A percentile compares a stretch with the other conserved stretches of the same genome.
Conservation (phyloP, 2,797 vertebrate species). For the Paratrypauchen microcephalus region DNA sequence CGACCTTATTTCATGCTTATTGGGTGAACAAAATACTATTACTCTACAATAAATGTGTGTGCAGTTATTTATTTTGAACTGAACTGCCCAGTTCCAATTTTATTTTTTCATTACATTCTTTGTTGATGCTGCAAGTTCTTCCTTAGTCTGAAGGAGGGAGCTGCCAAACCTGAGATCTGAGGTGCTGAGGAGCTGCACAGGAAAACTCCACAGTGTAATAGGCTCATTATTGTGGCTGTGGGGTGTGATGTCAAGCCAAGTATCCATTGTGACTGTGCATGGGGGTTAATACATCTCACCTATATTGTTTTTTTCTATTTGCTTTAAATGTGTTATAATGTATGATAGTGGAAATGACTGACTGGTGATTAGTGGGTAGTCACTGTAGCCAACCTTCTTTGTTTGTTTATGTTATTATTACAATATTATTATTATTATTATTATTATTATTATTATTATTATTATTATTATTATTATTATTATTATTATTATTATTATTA, state of each 20-base stretch:
- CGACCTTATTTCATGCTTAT: not conserved
- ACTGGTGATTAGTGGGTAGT: not conserved
- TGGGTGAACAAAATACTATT: not conserved
- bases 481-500: not conserved
- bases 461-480: not conserved
- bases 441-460: too few relatives aligned
- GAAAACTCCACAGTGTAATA: slow-evolving; percentile 39
- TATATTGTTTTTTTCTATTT: not conserved
- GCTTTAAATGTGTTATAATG: not conserved
- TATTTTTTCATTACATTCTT: slow-evolving; percentile 33
- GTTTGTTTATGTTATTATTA: not conserved
- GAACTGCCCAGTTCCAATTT: slow-evolving; percentile 15
- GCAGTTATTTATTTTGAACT: not conserved
- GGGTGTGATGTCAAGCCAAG: not conserved
- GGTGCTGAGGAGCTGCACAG: slow-evolving; percentile 38
- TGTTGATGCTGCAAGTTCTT: slow-evolving; percentile 47
- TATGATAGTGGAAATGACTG: not conserved
- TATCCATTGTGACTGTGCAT: not conserved
- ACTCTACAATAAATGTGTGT: not conserved
- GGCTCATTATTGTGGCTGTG: slow-evolving; percentile 4
- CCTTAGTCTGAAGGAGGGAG: slow-evolving; percentile 24
- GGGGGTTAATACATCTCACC: not conserved
- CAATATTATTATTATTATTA: too few relatives aligned
- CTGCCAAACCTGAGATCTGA: slow-evolving; percentile 28
- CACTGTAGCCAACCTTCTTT: not conserved